A percentile compares a stretch with the other conserved stretches of the same genome.
Evolutionary conservation across 2,797 vertebrate species (phyloP).

Genomic region (Lacerta viridis): DNA sequence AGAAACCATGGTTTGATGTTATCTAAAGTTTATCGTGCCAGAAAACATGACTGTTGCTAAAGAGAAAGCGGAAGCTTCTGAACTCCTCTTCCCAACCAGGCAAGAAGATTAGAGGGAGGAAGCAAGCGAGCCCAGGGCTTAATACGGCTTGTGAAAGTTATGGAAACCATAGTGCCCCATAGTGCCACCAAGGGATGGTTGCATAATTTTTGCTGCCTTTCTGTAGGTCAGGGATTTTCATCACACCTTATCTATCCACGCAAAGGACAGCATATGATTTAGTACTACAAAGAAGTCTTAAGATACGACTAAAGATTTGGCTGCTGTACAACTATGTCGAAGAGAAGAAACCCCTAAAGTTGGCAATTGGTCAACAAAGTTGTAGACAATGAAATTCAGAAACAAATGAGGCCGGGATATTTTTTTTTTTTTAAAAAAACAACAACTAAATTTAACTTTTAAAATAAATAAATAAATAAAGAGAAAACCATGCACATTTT

Average conservation of each 20-base stretch:
- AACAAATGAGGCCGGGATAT: not conserved
- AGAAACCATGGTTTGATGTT: too few relatives aligned
- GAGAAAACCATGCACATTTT: not conserved
- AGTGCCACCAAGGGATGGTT: accelerated
- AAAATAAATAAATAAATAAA: not conserved
- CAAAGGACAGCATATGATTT: not conserved
- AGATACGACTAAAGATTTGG: not conserved
- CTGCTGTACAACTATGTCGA: not conserved
- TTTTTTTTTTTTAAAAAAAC: not conserved
- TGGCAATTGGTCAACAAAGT: slow-evolving; percentile 5
- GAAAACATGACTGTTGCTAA: too few relatives aligned
- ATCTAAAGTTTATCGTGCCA: too few relatives aligned
- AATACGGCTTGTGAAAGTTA: not conserved
- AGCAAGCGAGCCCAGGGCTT: too few relatives aligned
- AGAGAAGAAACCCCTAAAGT: not conserved
- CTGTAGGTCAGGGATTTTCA: not conserved
- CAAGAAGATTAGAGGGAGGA: too few relatives aligned
- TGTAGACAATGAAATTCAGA: not conserved
- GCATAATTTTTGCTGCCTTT: not conserved
- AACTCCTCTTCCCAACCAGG: too few relatives aligned
- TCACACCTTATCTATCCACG: not conserved
- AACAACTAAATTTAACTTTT: not conserved
- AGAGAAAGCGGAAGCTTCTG: too few relatives aligned
- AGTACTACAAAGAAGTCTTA: not conserved
- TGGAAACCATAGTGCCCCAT: not conserved